phyloP scores from a whole-genome alignment of 2,797 vertebrate species.

The Notoglanidium macrostoma region DNA sequence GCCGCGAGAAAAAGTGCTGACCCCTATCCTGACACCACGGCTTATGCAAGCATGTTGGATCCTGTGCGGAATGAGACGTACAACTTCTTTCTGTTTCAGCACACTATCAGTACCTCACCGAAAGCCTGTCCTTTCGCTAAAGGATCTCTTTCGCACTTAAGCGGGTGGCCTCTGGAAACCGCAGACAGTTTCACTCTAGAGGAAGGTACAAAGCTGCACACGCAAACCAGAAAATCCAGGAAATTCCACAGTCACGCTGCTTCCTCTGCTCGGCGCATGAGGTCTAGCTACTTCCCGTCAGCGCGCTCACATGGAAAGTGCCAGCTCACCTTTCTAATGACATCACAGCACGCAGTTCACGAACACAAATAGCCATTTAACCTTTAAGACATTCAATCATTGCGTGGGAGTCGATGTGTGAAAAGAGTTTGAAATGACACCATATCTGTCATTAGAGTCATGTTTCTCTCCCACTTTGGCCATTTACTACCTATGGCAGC shows the following conservation, averaged over 20 bases:
- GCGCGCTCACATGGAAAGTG: conserved; percentile 26
- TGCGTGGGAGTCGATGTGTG: background rate
- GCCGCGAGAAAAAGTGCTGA: conserved; percentile 63
- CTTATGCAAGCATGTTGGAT: conserved; percentile 55
- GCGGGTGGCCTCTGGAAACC: background rate
- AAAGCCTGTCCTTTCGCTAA: background rate
- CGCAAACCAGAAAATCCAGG: conserved; percentile 31
- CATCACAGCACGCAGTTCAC: conserved; percentile 15
- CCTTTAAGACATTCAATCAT: background rate
- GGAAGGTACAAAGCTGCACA: background rate
- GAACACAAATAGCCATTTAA: background rate
- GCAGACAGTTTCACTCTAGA: background rate
- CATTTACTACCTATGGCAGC: background rate
- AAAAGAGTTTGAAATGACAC: background rate
- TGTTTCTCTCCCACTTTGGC: background rate
- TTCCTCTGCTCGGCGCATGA: conserved; percentile 26
- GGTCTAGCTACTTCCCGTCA: conserved; percentile 23
- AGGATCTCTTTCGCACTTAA: background rate
- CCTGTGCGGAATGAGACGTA: conserved; percentile 53
- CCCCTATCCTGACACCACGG: conserved; percentile 53
- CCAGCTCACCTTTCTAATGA: conserved; percentile 15
- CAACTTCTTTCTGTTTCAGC: background rate
- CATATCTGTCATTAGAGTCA: too few relatives aligned
- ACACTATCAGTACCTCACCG: background rate
- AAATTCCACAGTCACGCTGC: conserved; percentile 39